Evolutionary conservation across 2,113 vertebrate species (phyloP), one percentile per base, ranked within the genome.

Genomic region (Amphiprion ocellaris): DNA sequence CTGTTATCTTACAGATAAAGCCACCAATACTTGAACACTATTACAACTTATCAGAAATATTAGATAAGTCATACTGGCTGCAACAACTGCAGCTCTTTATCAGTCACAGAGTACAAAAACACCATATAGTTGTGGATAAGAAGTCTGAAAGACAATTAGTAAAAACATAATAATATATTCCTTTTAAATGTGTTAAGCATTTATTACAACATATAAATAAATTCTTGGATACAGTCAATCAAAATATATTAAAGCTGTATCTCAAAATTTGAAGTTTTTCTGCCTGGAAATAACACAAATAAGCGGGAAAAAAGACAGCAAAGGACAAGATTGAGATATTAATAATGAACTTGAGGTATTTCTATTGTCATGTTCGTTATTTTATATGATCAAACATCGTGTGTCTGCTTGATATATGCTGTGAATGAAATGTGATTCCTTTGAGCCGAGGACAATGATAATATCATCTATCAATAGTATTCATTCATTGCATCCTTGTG

Each of bases 1-100:
- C 23, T 49, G 56, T 81, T 78, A 82, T 69, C 76, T 79, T 11
- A n/a, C 24, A 74, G 68, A 77, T 79, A 66, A 79, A 64, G 55
- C 21, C 5, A 50, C 8, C 4, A 41, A 50, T 46, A 39, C 62
- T 49, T 17, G 44, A 50, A 44, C 64, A 47, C 55, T 66, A 73
- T 74, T 58, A 33, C 44, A 55, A 53, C 46, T 78, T 78, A 79
- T 89, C 72, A 67, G 11, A 52, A 17, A 28, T 41, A 15, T 73
- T 4, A 65, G 41, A 63, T 56, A 1, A 53, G 55, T 30, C 47
- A 39, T n/a, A 65, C 19, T 19, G 9, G 28, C 24, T 17, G 59
- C 53, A 41, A 44, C 81, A 69, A 54, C 12, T 59, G 16, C 23
- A 26, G 15, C 41, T 44, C 16, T 73, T 54, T 78, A 87, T 83